Conservation (phyloP, 2,797 vertebrate genomes). For the Phylloscopus collybita region DNA sequence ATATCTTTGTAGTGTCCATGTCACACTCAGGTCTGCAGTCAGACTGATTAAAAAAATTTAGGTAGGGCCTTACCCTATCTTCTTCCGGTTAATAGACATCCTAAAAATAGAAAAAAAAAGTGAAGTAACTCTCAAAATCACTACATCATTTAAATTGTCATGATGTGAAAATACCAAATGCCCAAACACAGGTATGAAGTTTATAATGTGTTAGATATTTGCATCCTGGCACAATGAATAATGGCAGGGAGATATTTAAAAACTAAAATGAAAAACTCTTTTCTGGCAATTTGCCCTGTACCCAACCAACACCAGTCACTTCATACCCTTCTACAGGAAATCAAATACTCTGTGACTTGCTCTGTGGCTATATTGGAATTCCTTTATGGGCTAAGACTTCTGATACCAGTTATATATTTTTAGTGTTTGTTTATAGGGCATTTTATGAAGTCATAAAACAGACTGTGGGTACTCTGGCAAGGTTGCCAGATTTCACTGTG, state of each 20-base stretch:
- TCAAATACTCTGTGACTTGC: not conserved
- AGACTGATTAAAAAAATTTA: not conserved
- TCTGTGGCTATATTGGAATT: not conserved
- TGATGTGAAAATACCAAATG: not conserved
- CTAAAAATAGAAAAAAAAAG: not conserved
- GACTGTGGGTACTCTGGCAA: not conserved
- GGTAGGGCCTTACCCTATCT: not conserved
- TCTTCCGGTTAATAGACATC: not conserved
- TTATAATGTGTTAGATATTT: not conserved
- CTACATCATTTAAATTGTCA: not conserved
- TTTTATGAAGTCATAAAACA: slow-evolving; percentile 30
- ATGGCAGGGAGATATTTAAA: not conserved
- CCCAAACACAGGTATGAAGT: not conserved
- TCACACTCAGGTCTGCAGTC: not conserved
- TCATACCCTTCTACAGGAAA: not conserved
- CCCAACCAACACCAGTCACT: fast-evolving
- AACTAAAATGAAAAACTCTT: not conserved
- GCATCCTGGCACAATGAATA: not conserved
- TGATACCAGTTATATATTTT: not conserved
- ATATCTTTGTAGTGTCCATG: not conserved
- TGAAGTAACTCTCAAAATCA: not conserved
- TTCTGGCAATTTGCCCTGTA: not conserved
- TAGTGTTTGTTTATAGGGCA: not conserved
- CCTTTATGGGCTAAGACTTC: not conserved
- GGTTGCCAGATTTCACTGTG: not conserved